Base-by-base conservation (phyloP, 2,888 invertebrate genomes). In the Limnephilus lunatus region DNA sequence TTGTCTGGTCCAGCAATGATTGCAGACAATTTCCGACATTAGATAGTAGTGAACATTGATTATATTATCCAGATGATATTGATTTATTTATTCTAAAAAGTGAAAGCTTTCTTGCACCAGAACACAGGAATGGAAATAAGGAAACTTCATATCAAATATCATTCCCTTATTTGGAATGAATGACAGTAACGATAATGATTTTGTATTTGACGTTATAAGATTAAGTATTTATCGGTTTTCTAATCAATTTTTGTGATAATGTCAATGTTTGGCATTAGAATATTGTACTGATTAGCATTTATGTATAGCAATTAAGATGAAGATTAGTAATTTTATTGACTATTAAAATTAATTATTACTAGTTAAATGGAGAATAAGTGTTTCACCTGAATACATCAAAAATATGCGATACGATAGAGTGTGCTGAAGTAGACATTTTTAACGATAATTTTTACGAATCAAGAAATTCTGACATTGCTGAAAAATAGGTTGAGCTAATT, bases 31-130 rank as follows among this genome's bases (percentile, higher is more conserved):
- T 68, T 68, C 68, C 68, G 68, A 68, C 68, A n/a, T 25, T 68
- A 68, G 68, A 68, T 68, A 68, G 68, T 68, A 68, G 68, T 68
- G 68, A n/a, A 68, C 68, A 68, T 68, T 68, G 68, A 68, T 68
- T 68, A 68, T 25, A 68, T 68, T 68, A 25, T 9, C 7, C 68
- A 25, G 68, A 68, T 68, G 68, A 68, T 68, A 68, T 68, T 68
- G 68, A 68, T 68, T 68, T 68, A 68, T 68, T 68, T 68, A 68
- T 7, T n/a, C 25, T 68, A n/a, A 25, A 68, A 68, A 68, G 68
- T 68, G 68, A 68, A 68, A 68, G 68, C 68, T 68, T 68, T 68
- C 68, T n/a, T 68, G 68, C 68, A 9, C 25, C n/a, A 68, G 68
- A 68, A 25, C 9, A 25, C 68, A 68, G 68, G 68, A 68, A 68